These are phyloP conservation scores for Erebia palarica DNA, from an alignment of 2,888 invertebrate genomes.

Conservation along the genomic window DNA sequence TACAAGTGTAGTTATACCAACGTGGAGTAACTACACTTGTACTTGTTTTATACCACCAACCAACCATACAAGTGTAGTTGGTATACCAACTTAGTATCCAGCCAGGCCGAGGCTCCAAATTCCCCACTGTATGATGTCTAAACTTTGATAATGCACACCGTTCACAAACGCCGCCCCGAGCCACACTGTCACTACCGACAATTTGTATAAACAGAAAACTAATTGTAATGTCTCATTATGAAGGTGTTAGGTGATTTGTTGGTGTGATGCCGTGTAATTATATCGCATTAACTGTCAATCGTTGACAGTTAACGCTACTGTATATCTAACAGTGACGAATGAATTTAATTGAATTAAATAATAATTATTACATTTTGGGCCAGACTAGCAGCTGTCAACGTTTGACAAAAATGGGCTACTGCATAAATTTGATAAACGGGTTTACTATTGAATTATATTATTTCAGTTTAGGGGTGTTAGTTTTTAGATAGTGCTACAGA, in stretches of 20 bases:
- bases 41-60: too few relatives aligned
- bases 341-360: slow-evolving; percentile 16
- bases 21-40: too few relatives aligned
- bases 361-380: neutral
- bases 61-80: too few relatives aligned
- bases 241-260: slow-evolving; percentile 24
- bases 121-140: slow-evolving; percentile 21
- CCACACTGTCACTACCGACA: slow-evolving; percentile 52
- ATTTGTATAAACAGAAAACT: slow-evolving; percentile 56
- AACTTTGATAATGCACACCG: slow-evolving; percentile 40
- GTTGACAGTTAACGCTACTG: slow-evolving; percentile 24
- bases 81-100: too few relatives aligned
- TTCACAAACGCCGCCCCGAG: slow-evolving; percentile 55
- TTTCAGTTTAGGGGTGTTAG: too few relatives aligned
- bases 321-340: slow-evolving; percentile 6
- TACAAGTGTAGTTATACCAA: too few relatives aligned
- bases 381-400: neutral
- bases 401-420: neutral
- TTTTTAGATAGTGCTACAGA: too few relatives aligned
- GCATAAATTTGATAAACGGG: neutral
- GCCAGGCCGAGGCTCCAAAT: too few relatives aligned
- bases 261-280: slow-evolving; percentile 43
- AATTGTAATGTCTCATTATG: slow-evolving; percentile 43
- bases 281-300: slow-evolving; percentile 54
- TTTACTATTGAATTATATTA: too few relatives aligned